A percentile compares a stretch with the other conserved stretches of the same genome.
Conservation (phyloP, 2,113 vertebrate genomes). For the Varanus salvator region DNA sequence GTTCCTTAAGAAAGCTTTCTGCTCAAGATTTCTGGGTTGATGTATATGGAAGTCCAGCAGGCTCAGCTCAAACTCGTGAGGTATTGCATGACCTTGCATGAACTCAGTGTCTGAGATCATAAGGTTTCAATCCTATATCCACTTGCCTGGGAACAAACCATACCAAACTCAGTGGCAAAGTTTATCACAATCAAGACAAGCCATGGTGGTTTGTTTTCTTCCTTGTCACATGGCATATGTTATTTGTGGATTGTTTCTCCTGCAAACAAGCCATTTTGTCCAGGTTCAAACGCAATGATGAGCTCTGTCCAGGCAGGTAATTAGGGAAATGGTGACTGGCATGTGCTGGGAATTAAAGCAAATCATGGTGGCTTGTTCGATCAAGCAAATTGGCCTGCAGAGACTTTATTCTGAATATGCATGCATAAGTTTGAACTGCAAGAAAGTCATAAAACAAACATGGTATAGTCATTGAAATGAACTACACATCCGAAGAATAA, state of each 20-base stretch:
- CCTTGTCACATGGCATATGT: too few species aligned
- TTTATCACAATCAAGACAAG: too few species aligned
- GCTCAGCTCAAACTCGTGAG: background rate
- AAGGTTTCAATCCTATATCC: background rate
- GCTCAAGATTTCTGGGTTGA: background rate
- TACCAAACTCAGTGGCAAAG: background rate
- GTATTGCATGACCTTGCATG: background rate
- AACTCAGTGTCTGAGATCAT: background rate
- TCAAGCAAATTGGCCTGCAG: too few species aligned
- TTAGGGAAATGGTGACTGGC: too few species aligned
- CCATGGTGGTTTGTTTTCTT: too few species aligned
- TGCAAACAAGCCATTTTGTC: too few species aligned
- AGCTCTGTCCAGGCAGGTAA: too few species aligned
- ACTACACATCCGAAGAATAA: background rate
- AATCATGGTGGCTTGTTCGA: too few species aligned
- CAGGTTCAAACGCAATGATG: too few species aligned
- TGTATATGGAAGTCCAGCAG: accelerated
- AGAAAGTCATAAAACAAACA: background rate
- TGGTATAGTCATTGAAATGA: background rate
- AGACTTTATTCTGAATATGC: too few species aligned
- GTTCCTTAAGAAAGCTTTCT: background rate
- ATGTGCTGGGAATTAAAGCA: too few species aligned
- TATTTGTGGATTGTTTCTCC: too few species aligned
- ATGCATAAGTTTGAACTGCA: background rate
- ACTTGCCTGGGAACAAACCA: background rate